phyloP scores from a whole-genome alignment of 2,113 vertebrate genomes.

The Forbesichthys papilliferus region DNA sequence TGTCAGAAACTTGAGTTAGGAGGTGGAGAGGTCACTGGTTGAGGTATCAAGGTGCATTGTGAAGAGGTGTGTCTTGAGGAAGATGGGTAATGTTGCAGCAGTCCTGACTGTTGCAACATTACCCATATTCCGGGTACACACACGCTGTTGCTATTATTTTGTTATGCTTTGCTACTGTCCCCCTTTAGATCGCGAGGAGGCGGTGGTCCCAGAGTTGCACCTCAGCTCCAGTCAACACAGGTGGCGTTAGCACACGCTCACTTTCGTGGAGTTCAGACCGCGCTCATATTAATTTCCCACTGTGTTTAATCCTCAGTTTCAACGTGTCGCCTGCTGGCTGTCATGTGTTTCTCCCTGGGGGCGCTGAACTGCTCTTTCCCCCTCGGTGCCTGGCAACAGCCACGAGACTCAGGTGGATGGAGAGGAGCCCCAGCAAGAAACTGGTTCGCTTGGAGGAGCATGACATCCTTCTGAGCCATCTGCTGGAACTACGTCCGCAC shows the following conservation, averaged over 20 bases:
- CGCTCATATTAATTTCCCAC: neutral
- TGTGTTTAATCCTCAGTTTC: constrained; percentile 67
- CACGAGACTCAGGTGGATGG: constrained; percentile 65
- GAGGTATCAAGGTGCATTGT: no score
- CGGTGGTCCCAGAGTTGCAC: constrained; percentile 69
- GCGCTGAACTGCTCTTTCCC: constrained; percentile 78
- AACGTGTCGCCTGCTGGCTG: constrained; percentile 72
- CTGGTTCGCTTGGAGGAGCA: constrained; percentile 78
- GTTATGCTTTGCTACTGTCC: constrained; percentile 7
- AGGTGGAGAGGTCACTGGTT: no score
- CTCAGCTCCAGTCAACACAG: constrained; percentile 70
- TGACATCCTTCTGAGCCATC: constrained; percentile 72
- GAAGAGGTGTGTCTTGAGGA: no score
- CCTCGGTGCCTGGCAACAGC: constrained; percentile 54
- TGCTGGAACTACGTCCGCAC: constrained; percentile 77
- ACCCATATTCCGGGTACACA: neutral
- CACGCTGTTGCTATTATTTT: neutral
- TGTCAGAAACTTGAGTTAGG: no score
- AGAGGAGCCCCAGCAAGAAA: constrained; percentile 68
- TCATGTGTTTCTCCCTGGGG: constrained; percentile 78
- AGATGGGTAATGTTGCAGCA: no score
- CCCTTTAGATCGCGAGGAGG: constrained; percentile 43
- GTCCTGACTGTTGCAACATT: no score
- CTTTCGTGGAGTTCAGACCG: no score
- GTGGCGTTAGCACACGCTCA: constrained; percentile 44